A percentile compares a stretch with the other conserved stretches of the same genome.
Evolutionary conservation across 2,113 vertebrate genomes (phyloP).

Genomic region (Numenius arquata): DNA sequence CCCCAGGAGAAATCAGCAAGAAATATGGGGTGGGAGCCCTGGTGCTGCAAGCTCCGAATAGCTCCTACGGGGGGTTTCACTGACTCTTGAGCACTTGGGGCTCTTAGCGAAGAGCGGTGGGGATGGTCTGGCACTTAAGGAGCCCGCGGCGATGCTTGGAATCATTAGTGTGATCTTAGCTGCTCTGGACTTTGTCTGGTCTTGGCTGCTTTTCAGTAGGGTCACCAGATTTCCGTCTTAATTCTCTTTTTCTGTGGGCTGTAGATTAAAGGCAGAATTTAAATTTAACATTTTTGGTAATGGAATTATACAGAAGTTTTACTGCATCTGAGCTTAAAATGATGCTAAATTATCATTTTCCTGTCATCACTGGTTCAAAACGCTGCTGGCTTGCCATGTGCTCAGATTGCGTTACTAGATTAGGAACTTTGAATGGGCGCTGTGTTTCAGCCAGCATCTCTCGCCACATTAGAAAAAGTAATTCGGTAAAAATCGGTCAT

Average conservation of each 20-base stretch:
- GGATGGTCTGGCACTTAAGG: background rate
- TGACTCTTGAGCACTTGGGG: background rate
- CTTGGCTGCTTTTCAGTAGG: background rate
- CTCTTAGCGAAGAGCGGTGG: background rate
- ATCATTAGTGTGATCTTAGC: background rate
- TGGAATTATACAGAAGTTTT: background rate
- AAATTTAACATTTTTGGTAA: background rate
- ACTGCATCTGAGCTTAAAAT: background rate
- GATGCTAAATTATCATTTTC: background rate
- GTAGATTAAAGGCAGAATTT: background rate
- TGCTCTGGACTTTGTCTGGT: background rate
- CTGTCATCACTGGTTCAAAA: background rate
- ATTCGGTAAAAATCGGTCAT: background rate
- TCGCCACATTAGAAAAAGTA: background rate
- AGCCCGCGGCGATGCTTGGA: background rate
- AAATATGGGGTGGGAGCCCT: background rate
- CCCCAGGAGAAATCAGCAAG: background rate
- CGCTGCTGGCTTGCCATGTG: background rate
- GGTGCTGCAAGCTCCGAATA: background rate
- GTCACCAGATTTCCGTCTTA: background rate
- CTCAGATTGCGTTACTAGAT: background rate
- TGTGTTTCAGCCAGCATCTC: background rate
- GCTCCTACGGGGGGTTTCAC: background rate
- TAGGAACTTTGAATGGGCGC: background rate
- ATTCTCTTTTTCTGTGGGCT: background rate